Base-by-base conservation (phyloP, 2,888 invertebrate species). In the Alcis repandata region DNA sequence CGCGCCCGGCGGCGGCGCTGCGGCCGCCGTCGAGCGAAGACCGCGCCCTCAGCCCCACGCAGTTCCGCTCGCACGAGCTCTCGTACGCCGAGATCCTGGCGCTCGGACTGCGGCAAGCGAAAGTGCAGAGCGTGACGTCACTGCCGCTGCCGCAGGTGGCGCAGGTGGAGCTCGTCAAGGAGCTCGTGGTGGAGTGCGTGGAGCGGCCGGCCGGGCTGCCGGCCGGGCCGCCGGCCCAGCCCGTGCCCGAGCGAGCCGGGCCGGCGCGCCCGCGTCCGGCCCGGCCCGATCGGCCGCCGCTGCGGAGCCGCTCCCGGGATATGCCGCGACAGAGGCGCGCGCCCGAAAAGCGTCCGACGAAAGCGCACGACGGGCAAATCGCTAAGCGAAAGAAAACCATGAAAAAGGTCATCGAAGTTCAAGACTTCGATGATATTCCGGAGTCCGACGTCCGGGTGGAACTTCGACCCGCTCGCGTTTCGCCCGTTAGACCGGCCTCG, bases 31-130 rank as follows among this genome's bases (percentile, higher is more conserved):
- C 84, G 62, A 63, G 61, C 9, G 83, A 79, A 13, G 79, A 80
- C 36, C 82, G 87, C 62, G 79, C 85, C 36, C 67, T 76, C 1
- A 91, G 91, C 69, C 88, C 89, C 2, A 74, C 79, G 2, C 67
- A 76, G 2, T 82, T 76, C 63, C 84, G 85, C 32, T 96, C 76
- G 89, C 95, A 81, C 94, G 97, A 94, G 69, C 93, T 95, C 76
- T 96, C 96, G 0, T 96, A 96, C 80, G 96, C 96, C 2, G 95
- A 96, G 88, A 95, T 96, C 79, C 89, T 96, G 75, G 95, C 96
- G 43, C 95, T 96, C 69, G 96, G 96, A 38, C 91, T 96, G 46
- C 89, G 84, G 65, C 89, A 88, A 61, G 72, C 83, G 0, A 83
- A 78, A 59, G 77, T 76, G 40, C 85, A 85, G 66, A 82, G 75